These are phyloP conservation scores for Rhinichthys osculus DNA, from an alignment of 2,797 vertebrate genomes.

Conservation along the genomic window DNA sequence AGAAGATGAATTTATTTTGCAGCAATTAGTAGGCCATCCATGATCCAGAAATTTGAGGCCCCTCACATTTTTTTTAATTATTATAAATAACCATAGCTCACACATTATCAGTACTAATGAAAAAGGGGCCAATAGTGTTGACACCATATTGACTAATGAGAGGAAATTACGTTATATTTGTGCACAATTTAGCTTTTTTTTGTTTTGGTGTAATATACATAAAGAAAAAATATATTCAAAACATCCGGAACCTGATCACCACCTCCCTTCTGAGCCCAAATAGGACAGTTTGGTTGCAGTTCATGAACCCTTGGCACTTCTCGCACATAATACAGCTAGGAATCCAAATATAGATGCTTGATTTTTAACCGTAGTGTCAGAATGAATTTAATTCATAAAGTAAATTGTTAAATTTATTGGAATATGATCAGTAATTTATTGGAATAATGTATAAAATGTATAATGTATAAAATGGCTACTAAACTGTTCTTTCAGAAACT, in stretches of 20 bases:
- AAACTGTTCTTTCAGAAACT: background rate
- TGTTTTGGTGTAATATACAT: background rate
- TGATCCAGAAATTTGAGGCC: constrained; percentile 70
- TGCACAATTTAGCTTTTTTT: background rate
- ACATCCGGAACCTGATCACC: background rate
- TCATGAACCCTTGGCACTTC: background rate
- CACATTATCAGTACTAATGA: constrained; percentile 65
- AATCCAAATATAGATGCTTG: background rate
- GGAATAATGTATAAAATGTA: background rate
- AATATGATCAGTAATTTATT: background rate
- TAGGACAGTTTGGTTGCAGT: background rate
- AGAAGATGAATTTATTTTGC: constrained; percentile 73
- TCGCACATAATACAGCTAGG: background rate
- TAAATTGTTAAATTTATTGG: background rate
- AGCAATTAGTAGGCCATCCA: constrained; percentile 74
- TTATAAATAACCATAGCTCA: constrained; percentile 75
- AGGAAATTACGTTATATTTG: constrained; percentile 66
- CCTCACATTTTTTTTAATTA: constrained; percentile 62
- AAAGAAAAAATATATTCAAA: background rate
- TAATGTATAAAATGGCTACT: background rate
- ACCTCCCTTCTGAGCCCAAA: background rate
- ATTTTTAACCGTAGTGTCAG: background rate
- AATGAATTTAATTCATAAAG: background rate
- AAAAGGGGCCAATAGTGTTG: constrained; percentile 71
- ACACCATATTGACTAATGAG: constrained; percentile 71